Conservation (phyloP, 1,140 invertebrate genomes). For the Orchestia grillus region DNA sequence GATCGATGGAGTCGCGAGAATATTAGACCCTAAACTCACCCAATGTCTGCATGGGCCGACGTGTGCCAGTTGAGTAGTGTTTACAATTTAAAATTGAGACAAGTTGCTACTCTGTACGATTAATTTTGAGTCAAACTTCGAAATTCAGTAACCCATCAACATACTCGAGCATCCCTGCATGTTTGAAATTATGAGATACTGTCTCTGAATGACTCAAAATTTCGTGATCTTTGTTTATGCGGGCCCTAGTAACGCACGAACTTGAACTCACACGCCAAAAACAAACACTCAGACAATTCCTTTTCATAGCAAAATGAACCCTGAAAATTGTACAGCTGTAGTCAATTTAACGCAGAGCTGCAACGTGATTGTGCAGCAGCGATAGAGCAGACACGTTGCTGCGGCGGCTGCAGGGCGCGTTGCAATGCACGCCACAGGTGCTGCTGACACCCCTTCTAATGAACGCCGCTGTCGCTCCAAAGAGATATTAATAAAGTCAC, state of each 20-base stretch:
- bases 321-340: background rate
- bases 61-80: too few species aligned
- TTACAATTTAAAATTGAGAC: too few species aligned
- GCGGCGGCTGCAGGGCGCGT: background rate
- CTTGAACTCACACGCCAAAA: background rate
- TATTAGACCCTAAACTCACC: too few species aligned
- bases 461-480: slow-evolving; percentile 7
- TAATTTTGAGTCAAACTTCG: too few species aligned
- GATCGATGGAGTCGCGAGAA: too few species aligned
- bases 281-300: too few species aligned
- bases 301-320: too few species aligned
- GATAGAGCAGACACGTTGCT: background rate
- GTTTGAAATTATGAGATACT: background rate
- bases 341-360: background rate
- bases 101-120: too few species aligned
- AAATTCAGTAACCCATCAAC: too few species aligned
- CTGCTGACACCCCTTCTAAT: slow-evolving; percentile 14
- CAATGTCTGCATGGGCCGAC: too few species aligned
- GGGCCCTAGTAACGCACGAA: background rate
- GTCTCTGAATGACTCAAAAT: background rate
- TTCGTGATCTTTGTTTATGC: background rate
- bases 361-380: background rate
- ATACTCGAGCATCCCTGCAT: too few species aligned
- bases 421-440: slow-evolving; percentile 37
- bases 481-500: slow-evolving; percentile 49